These are phyloP conservation scores for Hemithea aestivaria DNA, from an alignment of 2,888 invertebrate genomes.

Conservation along the genomic window DNA sequence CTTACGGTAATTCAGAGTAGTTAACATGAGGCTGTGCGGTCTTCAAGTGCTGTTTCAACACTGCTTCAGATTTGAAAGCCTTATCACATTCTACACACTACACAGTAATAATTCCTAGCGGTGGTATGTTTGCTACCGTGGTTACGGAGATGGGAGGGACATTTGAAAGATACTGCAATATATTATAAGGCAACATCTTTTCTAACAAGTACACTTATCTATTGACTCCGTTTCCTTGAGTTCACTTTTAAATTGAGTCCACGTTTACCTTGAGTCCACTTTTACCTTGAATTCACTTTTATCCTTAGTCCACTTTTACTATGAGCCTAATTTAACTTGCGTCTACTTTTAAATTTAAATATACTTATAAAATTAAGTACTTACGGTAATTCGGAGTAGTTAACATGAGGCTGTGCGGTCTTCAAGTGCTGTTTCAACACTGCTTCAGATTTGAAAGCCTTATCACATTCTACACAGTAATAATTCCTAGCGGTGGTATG, in stretches of 20 bases:
- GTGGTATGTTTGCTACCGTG: conserved; percentile 48
- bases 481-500: conserved; percentile 42
- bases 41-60: conserved; percentile 55
- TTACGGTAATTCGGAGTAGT: conserved; percentile 56
- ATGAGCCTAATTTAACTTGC: too few species aligned
- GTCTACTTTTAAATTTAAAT: too few species aligned
- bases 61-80: conserved; percentile 55
- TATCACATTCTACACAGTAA: conserved; percentile 65
- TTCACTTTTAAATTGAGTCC: too few species aligned
- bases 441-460: conserved; percentile 56
- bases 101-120: conserved; percentile 51
- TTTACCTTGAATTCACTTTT: too few species aligned
- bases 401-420: conserved; percentile 48
- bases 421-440: conserved; percentile 56
- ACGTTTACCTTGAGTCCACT: too few species aligned
- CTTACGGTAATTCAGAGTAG: conserved; percentile 59
- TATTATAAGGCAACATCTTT: too few species aligned
- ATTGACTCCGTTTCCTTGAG: too few species aligned
- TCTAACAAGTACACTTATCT: too few species aligned
- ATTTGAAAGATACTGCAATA: conserved; percentile 40
- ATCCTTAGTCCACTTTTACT: too few species aligned
- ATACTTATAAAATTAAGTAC: conserved; percentile 23
- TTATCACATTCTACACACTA: conserved; percentile 65
- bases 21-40: conserved; percentile 49
- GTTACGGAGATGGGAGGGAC: conserved; percentile 47